Conservation (phyloP, 2,113 vertebrate species). For the Origma solitaria region DNA sequence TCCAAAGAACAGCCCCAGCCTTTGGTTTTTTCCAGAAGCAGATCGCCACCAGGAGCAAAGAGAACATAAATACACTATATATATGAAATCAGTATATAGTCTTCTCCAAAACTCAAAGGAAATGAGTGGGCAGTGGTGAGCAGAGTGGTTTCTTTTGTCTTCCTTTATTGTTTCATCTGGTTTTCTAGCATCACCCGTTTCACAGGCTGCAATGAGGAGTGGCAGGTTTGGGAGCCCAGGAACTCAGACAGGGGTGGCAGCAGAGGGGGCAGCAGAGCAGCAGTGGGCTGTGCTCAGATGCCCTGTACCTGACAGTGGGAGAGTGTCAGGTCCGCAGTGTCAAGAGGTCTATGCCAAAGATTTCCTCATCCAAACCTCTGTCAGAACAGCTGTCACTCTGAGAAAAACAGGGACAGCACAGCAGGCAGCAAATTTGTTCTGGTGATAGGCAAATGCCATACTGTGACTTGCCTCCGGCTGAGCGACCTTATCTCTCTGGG, state of each 20-base stretch:
- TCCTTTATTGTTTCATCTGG: background rate
- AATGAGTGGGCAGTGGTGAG: background rate
- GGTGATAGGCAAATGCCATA: background rate
- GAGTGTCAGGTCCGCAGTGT: fast-evolving
- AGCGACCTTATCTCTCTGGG: background rate
- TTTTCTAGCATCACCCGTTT: background rate
- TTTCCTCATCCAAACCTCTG: background rate
- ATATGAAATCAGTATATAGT: background rate
- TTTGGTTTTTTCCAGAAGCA: background rate
- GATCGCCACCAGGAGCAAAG: fast-evolving
- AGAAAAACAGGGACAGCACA: background rate
- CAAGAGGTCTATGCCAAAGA: background rate
- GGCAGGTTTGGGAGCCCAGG: background rate
- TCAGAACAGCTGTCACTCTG: background rate
- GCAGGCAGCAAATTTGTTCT: background rate
- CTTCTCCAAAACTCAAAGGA: background rate
- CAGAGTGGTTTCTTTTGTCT: background rate
- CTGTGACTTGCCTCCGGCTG: background rate
- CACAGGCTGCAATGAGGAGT: background rate
- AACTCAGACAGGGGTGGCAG: background rate
- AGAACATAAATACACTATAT: background rate
- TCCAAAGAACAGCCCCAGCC: fast-evolving
- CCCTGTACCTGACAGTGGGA: background rate
- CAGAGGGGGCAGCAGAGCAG: background rate
- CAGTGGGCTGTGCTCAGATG: fast-evolving